A percentile compares a stretch with the other conserved stretches of the same genome.
Conservation (phyloP, 1,140 invertebrate species). For the Sitodiplosis mosellana region DNA sequence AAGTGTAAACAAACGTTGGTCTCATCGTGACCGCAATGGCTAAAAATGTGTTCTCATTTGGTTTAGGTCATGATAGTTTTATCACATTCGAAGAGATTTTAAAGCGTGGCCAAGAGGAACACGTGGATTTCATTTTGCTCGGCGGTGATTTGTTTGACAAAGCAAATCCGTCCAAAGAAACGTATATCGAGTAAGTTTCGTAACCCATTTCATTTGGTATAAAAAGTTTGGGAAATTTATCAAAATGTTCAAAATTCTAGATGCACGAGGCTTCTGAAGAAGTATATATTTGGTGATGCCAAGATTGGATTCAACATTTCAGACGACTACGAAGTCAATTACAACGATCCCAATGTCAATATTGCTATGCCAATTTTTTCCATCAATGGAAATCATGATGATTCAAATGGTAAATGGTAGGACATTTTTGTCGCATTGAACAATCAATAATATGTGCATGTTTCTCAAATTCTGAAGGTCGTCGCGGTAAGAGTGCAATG, state of each 20-base stretch:
- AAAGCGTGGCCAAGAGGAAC: conserved; percentile 49
- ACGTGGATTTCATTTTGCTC: conserved; percentile 73
- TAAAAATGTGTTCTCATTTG: no score
- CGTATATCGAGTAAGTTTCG: background rate
- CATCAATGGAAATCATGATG: conserved; percentile 94
- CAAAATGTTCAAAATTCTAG: conserved; percentile 24
- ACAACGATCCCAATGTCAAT: conserved; percentile 89
- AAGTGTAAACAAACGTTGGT: background rate
- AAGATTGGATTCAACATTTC: conserved; percentile 48
- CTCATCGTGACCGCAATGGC: no score
- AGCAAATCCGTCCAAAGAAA: conserved; percentile 55
- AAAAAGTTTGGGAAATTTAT: no score
- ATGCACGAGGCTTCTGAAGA: conserved; percentile 25
- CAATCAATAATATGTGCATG: no score
- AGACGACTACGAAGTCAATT: conserved; percentile 73
- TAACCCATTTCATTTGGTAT: background rate
- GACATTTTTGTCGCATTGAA: no score
- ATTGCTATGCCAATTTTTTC: conserved; percentile 74
- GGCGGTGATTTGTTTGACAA: conserved; percentile 92
- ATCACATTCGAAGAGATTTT: conserved; percentile 94
- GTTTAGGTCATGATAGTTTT: conserved; percentile 77
- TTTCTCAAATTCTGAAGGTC: no score
- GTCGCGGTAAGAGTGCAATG: conserved; percentile 37
- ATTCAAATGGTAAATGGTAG: conserved; percentile 69
- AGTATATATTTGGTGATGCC: conserved; percentile 36